Evolutionary conservation across 2,113 vertebrate species (phyloP), one percentile per base, ranked within the genome.

Genomic region (Phrynosoma platyrhinos): DNA sequence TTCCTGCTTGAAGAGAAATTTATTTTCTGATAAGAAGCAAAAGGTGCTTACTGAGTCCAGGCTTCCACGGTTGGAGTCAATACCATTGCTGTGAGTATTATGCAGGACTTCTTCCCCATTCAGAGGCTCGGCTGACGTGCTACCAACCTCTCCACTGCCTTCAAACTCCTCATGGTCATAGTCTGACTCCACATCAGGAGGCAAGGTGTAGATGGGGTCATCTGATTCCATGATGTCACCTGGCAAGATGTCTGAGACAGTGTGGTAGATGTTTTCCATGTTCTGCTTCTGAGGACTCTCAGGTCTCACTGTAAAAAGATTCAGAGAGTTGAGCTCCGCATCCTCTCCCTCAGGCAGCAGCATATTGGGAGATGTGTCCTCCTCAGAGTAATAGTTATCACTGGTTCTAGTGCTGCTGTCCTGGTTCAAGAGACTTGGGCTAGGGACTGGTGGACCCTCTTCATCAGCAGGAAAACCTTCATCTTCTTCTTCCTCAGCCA

Each of bases 141-240:
- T 98, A 8, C 97, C 97, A 10, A 95, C 93, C 36, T 98, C 97
- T 53, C 97, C 97, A 7, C 94, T 97, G 7, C 72, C 97, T 62
- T 98, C 98, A 93, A 97, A 97, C 86, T 98, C 98, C 87, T 98
- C 98, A 77, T 98, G 98, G 90, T 98, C 98, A 0, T 98, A 98
- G 87, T 98, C 98, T 0, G 98, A 98, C 90, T 98, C 98, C 2
- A 98, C 97, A 87, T 98, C 98, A 0, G 87, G 96, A 0, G 98
- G 97, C 30, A 97, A 95, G 94, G 96, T 97, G 94, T 98, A 98
- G 92, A 98, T 97, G 0, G 96, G 97, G 80, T 98, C 98, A 93
- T 97, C 97, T 0, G 94, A 90, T 20, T 98, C 98, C 47, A 92
- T 95, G 0, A 85, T 92, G 85, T 93, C 93, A 71, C 87, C 92